Base-by-base conservation (phyloP, 37 sponge, comb jelly and placozoan species). In the Crambe crambe region DNA sequence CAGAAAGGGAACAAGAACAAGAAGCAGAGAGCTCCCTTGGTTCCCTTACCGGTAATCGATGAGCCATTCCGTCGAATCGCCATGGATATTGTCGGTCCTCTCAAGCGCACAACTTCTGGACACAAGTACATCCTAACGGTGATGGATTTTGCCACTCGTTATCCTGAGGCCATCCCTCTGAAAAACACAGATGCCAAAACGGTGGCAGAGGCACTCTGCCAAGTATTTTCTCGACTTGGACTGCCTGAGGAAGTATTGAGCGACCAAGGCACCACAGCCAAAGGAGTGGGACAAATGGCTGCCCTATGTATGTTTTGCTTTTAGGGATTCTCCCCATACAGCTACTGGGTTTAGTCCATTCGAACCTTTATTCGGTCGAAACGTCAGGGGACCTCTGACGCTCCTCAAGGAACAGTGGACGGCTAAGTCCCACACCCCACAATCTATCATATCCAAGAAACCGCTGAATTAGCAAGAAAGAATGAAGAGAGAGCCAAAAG, bases 11-110 rank as follows among this genome's bases (percentile, higher is more conserved):
- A 23, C 21, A 3, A 26, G 25, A 23, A 58, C 59, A 58, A 58
- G 25, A 58, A 58, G 59, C 59, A 58, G 26, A 23, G 59, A 56
- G 80, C 80, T 23, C 80, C 80, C 22, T 36, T 80, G 23, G 56
- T 58, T 51, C 64, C 74, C 30, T 26, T 81, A 29, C 74, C 74
- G 26, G 36, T 81, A 31, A 62, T 81, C 29, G 38, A 18, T 31
- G 40, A 72, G 42, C 74, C 82, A 17, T 71, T 81, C 40, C 12
- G 21, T 20, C 26, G 74, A 1, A 36, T 72, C 18, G 74, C 73
- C 1, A 81, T 81, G 61, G 82, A 72, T 31, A 73, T 81, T 32
- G 65, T 81, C 27, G 73, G 74, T 17, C 59, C 21, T 3, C 25
- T 58, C n/a, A n/a, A n/a, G n/a, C n/a, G n/a, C n/a, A n/a, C n/a